Evolutionary conservation across 2,113 vertebrate species (phyloP).

Genomic region (Suncus etruscus): DNA sequence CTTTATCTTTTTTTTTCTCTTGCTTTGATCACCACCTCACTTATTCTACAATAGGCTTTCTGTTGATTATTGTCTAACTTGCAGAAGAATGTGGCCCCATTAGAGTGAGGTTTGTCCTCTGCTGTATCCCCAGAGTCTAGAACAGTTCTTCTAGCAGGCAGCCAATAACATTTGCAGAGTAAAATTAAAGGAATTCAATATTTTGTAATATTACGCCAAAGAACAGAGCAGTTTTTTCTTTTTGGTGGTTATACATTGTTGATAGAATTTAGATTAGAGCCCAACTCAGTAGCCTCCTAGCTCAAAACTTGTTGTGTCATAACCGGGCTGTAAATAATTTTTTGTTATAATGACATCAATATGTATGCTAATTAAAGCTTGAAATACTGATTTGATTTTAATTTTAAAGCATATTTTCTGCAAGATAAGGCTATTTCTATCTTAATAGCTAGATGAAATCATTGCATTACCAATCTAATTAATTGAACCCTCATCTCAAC

Average conservation of each 20-base stretch:
- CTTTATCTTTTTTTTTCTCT: background rate
- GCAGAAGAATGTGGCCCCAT: too few species aligned
- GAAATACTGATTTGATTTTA: background rate
- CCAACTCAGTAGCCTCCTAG: background rate
- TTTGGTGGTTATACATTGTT: background rate
- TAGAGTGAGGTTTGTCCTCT: background rate
- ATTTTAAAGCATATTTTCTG: conserved; percentile 28
- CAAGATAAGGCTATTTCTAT: background rate
- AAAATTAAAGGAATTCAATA: background rate
- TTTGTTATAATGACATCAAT: conserved; percentile 7
- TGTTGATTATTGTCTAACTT: background rate
- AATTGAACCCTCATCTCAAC: background rate
- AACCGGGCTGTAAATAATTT: conserved; percentile 8
- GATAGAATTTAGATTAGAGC: background rate
- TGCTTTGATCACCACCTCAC: background rate
- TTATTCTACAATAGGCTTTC: background rate
- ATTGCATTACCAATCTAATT: background rate
- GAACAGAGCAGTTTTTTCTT: background rate
- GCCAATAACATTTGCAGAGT: background rate
- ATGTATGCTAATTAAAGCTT: conserved; percentile 12
- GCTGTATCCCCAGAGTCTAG: background rate
- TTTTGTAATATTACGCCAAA: background rate
- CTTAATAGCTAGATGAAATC: background rate
- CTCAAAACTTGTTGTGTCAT: background rate
- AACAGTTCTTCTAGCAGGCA: background rate